Evolutionary conservation across 2,888 invertebrate species (phyloP).

Genomic region (Strigamia transsilvanica): DNA sequence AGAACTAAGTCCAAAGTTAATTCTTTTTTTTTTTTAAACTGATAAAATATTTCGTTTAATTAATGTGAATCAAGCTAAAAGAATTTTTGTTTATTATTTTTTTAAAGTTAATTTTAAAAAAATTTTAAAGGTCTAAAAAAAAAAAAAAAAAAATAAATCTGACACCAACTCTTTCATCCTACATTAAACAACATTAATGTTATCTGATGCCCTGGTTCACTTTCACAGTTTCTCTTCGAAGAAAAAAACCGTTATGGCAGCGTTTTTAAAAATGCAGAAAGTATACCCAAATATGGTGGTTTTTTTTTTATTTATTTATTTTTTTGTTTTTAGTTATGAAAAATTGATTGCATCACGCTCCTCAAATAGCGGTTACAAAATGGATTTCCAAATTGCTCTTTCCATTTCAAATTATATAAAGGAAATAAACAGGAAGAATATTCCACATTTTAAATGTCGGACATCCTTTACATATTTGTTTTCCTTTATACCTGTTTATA

Average conservation of each 20-base stretch:
- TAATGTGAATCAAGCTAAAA: too few relatives aligned
- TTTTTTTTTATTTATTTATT: too few relatives aligned
- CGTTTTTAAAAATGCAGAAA: not conserved
- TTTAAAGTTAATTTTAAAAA: too few relatives aligned
- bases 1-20: not conserved
- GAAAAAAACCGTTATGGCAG: not conserved
- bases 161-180: not conserved
- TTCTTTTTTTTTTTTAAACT: not conserved
- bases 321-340: not conserved
- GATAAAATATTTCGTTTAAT: not conserved
- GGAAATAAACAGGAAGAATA: conserved; percentile 1
- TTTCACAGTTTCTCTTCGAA: not conserved
- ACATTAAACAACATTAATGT: conserved; percentile 6
- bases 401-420: not conserved
- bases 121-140: too few relatives aligned
- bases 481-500: too few relatives aligned
- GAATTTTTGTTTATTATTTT: too few relatives aligned
- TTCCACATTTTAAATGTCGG: not conserved
- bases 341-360: not conserved
- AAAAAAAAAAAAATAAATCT: too few relatives aligned
- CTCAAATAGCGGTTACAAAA: not conserved
- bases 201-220: conserved; percentile 35
- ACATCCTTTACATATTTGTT: not conserved
- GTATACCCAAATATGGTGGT: not conserved
- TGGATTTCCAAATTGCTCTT: too few relatives aligned